phyloP scores from a whole-genome alignment of 2,113 vertebrate genomes.

The Thinocorus orbignyianus region DNA sequence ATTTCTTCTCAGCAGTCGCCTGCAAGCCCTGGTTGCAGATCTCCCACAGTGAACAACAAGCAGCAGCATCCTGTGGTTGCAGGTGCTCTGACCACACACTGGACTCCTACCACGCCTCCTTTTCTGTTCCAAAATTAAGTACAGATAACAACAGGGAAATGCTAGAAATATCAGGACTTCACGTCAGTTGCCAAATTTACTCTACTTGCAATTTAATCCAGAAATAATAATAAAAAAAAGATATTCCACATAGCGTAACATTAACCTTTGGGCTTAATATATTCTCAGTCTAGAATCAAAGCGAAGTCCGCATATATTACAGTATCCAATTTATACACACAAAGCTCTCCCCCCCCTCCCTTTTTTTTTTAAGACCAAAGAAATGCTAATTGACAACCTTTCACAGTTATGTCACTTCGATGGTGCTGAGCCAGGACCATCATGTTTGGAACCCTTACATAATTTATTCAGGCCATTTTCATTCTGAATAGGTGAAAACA shows the following conservation, averaged over 20 bases:
- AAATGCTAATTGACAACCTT: background rate
- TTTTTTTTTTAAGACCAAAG: background rate
- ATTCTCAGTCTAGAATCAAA: background rate
- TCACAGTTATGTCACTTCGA: background rate
- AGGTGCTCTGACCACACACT: background rate
- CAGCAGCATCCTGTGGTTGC: background rate
- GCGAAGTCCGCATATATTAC: background rate
- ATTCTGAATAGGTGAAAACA: background rate
- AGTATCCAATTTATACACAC: background rate
- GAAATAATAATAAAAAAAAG: background rate
- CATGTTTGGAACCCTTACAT: background rate
- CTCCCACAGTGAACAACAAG: background rate
- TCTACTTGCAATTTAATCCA: background rate
- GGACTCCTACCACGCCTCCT: background rate
- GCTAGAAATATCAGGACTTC: background rate
- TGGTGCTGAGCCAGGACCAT: background rate
- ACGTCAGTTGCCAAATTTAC: background rate
- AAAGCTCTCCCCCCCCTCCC: background rate
- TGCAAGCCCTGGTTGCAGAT: background rate
- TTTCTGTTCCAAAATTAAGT: background rate
- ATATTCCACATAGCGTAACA: background rate
- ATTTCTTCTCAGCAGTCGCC: slow-evolving; percentile 38
- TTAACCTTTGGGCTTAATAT: background rate
- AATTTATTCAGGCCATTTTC: background rate
- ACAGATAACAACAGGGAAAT: background rate